Conservation (phyloP, 2,888 invertebrate genomes). For the Salpingus planirostris region DNA sequence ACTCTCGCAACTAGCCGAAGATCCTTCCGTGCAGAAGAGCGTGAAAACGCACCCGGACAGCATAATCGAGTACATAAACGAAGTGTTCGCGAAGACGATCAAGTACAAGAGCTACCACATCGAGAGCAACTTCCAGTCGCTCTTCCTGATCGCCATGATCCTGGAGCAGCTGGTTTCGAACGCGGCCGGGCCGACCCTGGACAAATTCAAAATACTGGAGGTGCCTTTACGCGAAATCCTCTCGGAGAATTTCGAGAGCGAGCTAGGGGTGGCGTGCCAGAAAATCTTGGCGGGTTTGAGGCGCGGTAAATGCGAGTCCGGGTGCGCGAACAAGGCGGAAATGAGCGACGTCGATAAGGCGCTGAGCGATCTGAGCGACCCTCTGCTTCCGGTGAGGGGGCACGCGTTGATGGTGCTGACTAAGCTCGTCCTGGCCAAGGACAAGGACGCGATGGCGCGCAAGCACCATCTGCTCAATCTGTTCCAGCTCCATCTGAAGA, state of each 20-base stretch:
- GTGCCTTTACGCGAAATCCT: conserved; percentile 23
- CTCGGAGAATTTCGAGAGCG: conserved; percentile 24
- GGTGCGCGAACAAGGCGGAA: conserved; percentile 16
- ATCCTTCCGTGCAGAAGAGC: conserved; percentile 39
- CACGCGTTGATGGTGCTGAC: conserved; percentile 68
- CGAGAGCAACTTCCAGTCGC: conserved; percentile 24
- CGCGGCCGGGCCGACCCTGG: conserved; percentile 24
- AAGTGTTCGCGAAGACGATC: conserved; percentile 35
- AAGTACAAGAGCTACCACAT: conserved; percentile 22
- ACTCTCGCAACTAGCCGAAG: conserved; percentile 45
- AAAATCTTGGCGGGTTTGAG: conserved; percentile 20
- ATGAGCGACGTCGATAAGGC: conserved; percentile 51
- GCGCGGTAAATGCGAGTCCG: conserved; percentile 4
- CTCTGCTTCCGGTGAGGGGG: conserved; percentile 67
- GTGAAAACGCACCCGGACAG: conserved; percentile 43
- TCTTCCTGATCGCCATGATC: conserved; percentile 33
- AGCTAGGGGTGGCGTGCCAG: conserved; percentile 25
- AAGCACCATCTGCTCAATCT: conserved; percentile 60
- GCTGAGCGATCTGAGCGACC: conserved; percentile 58
- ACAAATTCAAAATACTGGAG: conserved; percentile 33
- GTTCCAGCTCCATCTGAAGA: conserved; percentile 60
- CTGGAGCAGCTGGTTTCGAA: conserved; percentile 35
- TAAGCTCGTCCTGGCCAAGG: conserved; percentile 59
- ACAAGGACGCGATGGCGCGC: conserved; percentile 54
- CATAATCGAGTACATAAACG: conserved; percentile 45